Evolutionary conservation across 2,797 vertebrate species (phyloP).

Genomic region (Helostoma temminkii): DNA sequence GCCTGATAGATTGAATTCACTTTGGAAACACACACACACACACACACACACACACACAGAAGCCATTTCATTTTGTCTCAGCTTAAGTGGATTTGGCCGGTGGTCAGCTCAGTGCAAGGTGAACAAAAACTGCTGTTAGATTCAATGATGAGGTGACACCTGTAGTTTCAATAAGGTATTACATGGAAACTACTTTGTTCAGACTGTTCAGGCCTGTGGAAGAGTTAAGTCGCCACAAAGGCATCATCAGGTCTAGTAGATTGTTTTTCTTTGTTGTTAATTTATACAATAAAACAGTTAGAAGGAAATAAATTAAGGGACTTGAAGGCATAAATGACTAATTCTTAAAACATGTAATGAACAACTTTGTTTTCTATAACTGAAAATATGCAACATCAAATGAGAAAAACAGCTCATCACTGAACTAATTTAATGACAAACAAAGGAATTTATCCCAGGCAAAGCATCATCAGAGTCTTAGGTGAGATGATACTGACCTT

Average conservation of each 20-base stretch:
- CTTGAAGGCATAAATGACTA: no score
- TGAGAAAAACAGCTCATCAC: no score
- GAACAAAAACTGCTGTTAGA: not conserved
- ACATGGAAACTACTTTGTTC: not conserved
- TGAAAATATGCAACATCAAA: no score
- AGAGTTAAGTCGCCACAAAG: no score
- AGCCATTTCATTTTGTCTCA: conserved; percentile 51
- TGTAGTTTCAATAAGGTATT: conserved; percentile 8
- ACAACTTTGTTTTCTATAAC: no score
- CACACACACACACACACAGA: conserved; percentile 1
- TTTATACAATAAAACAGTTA: not conserved
- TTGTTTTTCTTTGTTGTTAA: not conserved
- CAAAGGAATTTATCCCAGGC: no score
- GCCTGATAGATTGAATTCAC: conserved; percentile 38
- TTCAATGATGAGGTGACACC: conserved; percentile 39
- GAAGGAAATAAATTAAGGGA: not conserved
- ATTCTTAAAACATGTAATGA: no score
- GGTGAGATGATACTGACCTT: no score
- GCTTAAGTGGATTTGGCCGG: conserved; percentile 46
- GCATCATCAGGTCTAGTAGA: not conserved
- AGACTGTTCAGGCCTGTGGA: not conserved
- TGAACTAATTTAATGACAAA: no score
- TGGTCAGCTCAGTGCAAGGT: conserved; percentile 54
- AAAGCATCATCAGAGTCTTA: not conserved
- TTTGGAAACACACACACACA: conserved; percentile 18